Base-by-base conservation (phyloP, 1,140 invertebrate genomes). In the Palaemon carinicauda region DNA sequence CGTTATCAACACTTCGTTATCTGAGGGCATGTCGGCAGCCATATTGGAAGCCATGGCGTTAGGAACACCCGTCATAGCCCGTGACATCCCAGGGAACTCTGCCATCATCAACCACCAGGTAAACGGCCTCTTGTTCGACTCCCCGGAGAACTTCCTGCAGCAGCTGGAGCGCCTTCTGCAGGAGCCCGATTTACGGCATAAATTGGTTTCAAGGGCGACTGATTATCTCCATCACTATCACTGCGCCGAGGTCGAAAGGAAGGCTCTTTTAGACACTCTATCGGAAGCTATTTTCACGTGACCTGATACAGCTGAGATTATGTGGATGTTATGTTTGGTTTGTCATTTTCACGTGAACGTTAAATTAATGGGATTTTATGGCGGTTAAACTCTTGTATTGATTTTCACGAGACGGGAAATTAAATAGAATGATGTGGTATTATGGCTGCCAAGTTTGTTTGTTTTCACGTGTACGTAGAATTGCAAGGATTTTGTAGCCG, bases 31-130 rank as follows among this genome's bases (percentile, higher is more conserved):
- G 80, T 31, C 80, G 15, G 50, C 50, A 7, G 29, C 80, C 27
- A 24, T 82, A 24, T 50, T 82, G 80, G 80, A 82, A 29, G 80
- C 80, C 17, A 82, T 82, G 80, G 15, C 29, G 10, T 17, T 21
- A 82, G 80, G 80, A 4, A 82, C 80, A 1, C 80, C 80, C 14
- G 80, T 82, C n/a, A 24, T 82, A 27, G 80, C 80, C 2, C 21
- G 80, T 9, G 80, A 82, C 69, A 82, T 82, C 27, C 80, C 65
- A 0, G 80, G 80, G 50, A 74, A 74, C 80, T 24, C 65, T 21
- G 33, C 80, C 10, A 17, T 82, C 21, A 27, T 82, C 17, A 52
- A 14, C 4, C 69, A 82, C 3, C 41, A 69, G 1, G 24, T 29
- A 7, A 74, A 65, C 1, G 80, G 80, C 9, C 21, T 82, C 21